Percentiles rank a stretch among this genome's conserved stretches.
Evolutionary conservation across 2,888 invertebrate genomes (phyloP).

Genomic region (Plagiodera versicolora): DNA sequence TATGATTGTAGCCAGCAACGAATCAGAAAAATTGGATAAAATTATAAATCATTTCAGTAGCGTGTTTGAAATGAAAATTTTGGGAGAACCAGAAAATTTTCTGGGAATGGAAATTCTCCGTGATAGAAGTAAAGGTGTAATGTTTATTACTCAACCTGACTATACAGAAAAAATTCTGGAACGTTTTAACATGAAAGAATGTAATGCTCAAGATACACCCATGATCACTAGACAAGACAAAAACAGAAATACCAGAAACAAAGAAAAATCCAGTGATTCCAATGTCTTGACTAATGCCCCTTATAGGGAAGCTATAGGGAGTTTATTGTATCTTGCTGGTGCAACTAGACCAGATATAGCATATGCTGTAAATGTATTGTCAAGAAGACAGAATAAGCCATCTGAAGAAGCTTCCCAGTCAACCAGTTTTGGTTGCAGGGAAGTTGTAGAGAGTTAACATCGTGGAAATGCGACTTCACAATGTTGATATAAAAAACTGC

Average conservation of each 20-base stretch:
- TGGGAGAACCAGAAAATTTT: constrained; percentile 15
- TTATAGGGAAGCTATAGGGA: constrained; percentile 33
- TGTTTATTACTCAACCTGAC: constrained; percentile 3
- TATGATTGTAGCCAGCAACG: constrained; percentile 10
- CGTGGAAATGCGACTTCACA: too few relatives aligned
- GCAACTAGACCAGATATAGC: constrained; percentile 25
- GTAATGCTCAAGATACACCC: not conserved
- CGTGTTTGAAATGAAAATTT: constrained; percentile 14
- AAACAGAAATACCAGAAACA: not conserved
- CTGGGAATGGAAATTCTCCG: constrained; percentile 5
- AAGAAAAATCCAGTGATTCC: too few relatives aligned
- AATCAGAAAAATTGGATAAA: constrained; percentile 11
- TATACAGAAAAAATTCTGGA: constrained; percentile 16
- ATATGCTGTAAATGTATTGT: constrained; percentile 20
- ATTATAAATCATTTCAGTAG: constrained; percentile 3
- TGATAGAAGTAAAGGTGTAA: not conserved
- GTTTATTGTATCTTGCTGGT: constrained; percentile 31
- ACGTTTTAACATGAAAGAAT: constrained; percentile 11
- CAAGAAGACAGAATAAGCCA: constrained; percentile 6
- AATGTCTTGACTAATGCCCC: constrained; percentile 1
- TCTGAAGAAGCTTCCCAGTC: constrained; percentile 11
- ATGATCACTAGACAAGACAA: constrained; percentile 3
- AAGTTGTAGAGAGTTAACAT: too few relatives aligned
- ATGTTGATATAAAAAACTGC: too few relatives aligned
- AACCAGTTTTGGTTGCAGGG: too few relatives aligned